Percentiles rank a stretch among this genome's conserved stretches.
phyloP scores from a whole-genome alignment of 2,888 invertebrate species.

The Carpatolechia fugitivella region DNA sequence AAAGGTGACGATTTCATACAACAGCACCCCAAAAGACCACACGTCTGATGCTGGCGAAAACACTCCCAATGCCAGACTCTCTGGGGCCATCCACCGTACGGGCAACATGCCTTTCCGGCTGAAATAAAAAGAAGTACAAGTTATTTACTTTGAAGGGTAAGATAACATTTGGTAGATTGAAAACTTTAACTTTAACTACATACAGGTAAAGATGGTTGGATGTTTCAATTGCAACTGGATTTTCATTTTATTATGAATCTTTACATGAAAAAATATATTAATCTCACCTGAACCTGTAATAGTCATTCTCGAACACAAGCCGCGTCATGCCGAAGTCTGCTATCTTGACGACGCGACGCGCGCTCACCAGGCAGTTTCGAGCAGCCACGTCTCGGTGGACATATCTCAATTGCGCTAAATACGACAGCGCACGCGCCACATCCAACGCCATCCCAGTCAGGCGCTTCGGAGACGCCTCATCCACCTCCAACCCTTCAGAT shows the following conservation, averaged over 20 bases:
- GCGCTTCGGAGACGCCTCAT: slow-evolving; percentile 88
- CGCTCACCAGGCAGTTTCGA: slow-evolving; percentile 89
- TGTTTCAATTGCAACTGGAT: too few relatives aligned
- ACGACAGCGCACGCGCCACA: slow-evolving; percentile 90
- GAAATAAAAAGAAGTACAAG: neutral
- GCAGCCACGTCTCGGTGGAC: slow-evolving; percentile 93
- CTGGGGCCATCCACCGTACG: slow-evolving; percentile 96
- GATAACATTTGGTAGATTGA: too few relatives aligned
- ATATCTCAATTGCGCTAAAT: slow-evolving; percentile 90
- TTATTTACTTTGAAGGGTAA: neutral
- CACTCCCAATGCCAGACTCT: slow-evolving; percentile 88
- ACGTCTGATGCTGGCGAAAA: slow-evolving; percentile 93
- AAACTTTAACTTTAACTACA: too few relatives aligned
- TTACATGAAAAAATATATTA: too few relatives aligned
- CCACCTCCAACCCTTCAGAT: slow-evolving; percentile 80
- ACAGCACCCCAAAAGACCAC: slow-evolving; percentile 93
- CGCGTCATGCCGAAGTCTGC: slow-evolving; percentile 97
- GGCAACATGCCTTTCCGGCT: slow-evolving; percentile 92
- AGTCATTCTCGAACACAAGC: slow-evolving; percentile 91
- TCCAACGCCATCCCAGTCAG: slow-evolving; percentile 93
- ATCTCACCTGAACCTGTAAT: slow-evolving; percentile 84
- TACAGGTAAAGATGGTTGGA: too few relatives aligned
- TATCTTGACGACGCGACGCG: slow-evolving; percentile 85
- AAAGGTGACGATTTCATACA: slow-evolving; percentile 94
- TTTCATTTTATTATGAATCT: too few relatives aligned